Base-by-base conservation (phyloP, 2,797 vertebrate species). In the Acanthopagrus latus region DNA sequence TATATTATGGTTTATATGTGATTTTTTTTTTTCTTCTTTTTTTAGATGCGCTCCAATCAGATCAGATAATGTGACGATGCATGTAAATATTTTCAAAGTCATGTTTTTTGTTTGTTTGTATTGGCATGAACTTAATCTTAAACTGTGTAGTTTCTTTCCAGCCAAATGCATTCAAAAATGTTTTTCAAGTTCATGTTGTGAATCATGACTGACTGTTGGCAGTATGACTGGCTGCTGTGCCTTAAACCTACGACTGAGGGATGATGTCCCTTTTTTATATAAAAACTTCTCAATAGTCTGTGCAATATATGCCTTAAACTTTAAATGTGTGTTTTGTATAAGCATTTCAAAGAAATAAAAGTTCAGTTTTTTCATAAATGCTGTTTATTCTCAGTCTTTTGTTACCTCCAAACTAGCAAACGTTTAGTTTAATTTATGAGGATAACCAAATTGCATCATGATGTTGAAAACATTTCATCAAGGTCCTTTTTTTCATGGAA, bases 291-390 rank as follows among this genome's bases (percentile, higher is more conserved):
- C 88, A 92, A 91, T 95, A 95, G 95, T 94, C 90, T 93, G 95
- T 95, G 94, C 95, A 96, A 95, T 96, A 96, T 95, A 94, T 88
- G 93, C 95, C 94, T 94, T 94, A 95, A 94, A 94, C 89, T 94
- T 94, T 92, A 92, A 91, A 92, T 92, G 87, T 94, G 87, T 94
- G 67, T 94, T 95, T 96, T 95, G 88, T 95, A 95, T 93, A 83
- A 93, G 80, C 91, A 93, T 95, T 95, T 95, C 91, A 94, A 92
- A 93, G 91, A 93, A 96, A 96, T 96, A 95, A 96, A 95, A 93
- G 81, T 87, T 84, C 72, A 46, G 46, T 93, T 94, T 94, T 38
- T 94, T 93, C 80, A 88, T 87, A 84, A 64, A 27, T 52, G 1
- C 0, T 1, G 0, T 71, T 54, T 66, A 0, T 13, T 27, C 3